Conservation (phyloP, 2,888 invertebrate species). For the Toxonevra muliebris region DNA sequence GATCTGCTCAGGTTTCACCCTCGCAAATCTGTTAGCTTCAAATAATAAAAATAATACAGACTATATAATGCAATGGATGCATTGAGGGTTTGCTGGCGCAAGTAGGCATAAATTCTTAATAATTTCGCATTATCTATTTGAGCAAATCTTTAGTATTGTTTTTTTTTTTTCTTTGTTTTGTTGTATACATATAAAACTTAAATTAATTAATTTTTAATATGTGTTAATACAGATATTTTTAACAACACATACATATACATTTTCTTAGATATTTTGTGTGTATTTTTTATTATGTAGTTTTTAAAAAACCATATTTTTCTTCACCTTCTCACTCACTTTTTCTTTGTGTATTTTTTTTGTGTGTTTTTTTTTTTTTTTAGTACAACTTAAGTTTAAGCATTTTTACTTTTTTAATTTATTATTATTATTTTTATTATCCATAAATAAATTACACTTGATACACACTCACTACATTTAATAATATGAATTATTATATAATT, state of each 20-base stretch:
- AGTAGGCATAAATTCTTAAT: too few species aligned
- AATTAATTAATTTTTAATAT: slow-evolving; percentile 20
- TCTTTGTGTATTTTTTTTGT: slow-evolving; percentile 3
- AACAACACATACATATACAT: slow-evolving; percentile 13
- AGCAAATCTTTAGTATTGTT: too few species aligned
- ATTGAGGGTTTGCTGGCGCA: too few species aligned
- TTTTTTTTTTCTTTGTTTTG: slow-evolving; percentile 17
- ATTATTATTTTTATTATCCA: slow-evolving; percentile 15
- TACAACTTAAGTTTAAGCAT: too few species aligned
- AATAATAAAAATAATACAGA: too few species aligned
- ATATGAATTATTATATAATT: too few species aligned
- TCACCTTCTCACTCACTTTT: slow-evolving; percentile 21
- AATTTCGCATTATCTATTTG: too few species aligned
- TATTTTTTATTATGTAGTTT: slow-evolving; percentile 22
- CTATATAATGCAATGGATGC: too few species aligned
- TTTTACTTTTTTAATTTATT: slow-evolving; percentile 19
- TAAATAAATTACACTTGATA: slow-evolving; percentile 37
- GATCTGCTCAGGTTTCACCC: too few species aligned
- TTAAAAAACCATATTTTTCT: background rate
- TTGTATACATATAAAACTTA: slow-evolving; percentile 17
- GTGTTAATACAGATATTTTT: slow-evolving; percentile 27
- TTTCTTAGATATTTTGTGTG: slow-evolving; percentile 21
- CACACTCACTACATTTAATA: slow-evolving; percentile 38
- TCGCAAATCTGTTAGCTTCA: too few species aligned
- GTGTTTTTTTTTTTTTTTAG: too few species aligned